These are phyloP conservation scores for Cataglyphis rosenhaueri DNA, from an alignment of 2,888 invertebrate genomes.

Conservation along the genomic window DNA sequence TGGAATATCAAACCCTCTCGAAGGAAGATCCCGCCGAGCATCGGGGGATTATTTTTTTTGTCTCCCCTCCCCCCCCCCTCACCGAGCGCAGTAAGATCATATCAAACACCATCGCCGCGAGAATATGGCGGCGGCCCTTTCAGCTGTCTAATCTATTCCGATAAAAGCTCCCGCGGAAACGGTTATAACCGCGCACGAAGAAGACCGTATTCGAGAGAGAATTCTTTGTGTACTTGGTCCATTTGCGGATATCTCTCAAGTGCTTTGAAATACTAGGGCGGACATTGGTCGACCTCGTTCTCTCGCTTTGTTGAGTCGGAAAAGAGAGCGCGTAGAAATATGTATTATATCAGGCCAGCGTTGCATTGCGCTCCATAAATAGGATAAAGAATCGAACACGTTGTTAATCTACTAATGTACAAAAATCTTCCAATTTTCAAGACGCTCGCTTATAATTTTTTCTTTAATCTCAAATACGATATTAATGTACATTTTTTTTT, in stretches of 20 bases:
- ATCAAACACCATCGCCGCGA: constrained; percentile 39
- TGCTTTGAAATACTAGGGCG: constrained; percentile 29
- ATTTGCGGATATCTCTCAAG: constrained; percentile 41
- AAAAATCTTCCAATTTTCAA: not conserved
- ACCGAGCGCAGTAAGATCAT: constrained; percentile 8
- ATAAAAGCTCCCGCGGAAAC: constrained; percentile 35
- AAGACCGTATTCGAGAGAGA: constrained; percentile 17
- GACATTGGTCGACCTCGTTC: constrained; percentile 19
- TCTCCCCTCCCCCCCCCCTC: not conserved
- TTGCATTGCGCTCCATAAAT: not conserved
- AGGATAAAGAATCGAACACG: not conserved
- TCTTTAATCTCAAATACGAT: not conserved
- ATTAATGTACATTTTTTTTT: not conserved
- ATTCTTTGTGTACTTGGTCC: constrained; percentile 41
- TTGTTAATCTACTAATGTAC: not conserved
- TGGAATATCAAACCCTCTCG: constrained; percentile 38
- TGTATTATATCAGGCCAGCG: not conserved
- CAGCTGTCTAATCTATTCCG: constrained; percentile 48
- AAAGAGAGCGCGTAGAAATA: constrained; percentile 13
- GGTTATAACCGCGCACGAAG: constrained; percentile 35
- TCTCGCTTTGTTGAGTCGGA: not conserved
- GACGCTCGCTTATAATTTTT: not conserved
- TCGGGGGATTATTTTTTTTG: constrained; percentile 37
- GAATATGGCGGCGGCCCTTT: constrained; percentile 18
- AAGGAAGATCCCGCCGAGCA: constrained; percentile 6